These are phyloP conservation scores for Nothocercus julius DNA, from an alignment of 2,113 vertebrate genomes.

Conservation along the genomic window DNA sequence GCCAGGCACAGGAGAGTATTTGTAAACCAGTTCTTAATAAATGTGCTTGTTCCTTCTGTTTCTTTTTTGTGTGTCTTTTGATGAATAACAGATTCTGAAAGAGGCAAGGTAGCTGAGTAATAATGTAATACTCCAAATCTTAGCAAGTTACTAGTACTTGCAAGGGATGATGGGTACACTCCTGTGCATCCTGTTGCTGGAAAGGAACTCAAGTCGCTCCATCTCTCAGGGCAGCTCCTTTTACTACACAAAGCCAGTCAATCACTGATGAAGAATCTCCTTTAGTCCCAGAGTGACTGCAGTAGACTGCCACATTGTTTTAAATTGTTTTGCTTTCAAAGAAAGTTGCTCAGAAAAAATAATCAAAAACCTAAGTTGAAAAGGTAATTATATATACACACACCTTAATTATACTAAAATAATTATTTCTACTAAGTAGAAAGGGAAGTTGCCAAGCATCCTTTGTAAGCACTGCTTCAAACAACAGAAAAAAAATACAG, in stretches of 20 bases:
- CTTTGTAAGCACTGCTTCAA: neutral
- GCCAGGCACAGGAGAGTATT: neutral
- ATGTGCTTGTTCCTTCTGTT: neutral
- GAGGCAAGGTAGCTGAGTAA: neutral
- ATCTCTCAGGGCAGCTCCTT: neutral
- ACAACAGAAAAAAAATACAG: neutral
- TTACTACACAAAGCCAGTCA: neutral
- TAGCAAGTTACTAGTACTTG: neutral
- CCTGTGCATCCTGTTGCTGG: neutral
- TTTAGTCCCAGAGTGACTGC: neutral
- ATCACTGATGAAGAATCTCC: neutral
- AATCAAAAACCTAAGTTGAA: no score
- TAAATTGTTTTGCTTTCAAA: neutral
- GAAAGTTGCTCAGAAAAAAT: neutral
- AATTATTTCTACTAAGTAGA: neutral
- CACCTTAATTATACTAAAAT: no score
- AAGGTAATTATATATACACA: no score
- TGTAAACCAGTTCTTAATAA: neutral
- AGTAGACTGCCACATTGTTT: neutral
- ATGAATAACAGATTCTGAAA: neutral
- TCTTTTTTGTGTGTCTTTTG: no score
- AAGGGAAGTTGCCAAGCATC: neutral
- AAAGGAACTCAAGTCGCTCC: neutral
- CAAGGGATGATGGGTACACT: neutral
- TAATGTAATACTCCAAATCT: neutral